Evolutionary conservation across 1,140 invertebrate species (phyloP).

Genomic region (Nephila pilipes): DNA sequence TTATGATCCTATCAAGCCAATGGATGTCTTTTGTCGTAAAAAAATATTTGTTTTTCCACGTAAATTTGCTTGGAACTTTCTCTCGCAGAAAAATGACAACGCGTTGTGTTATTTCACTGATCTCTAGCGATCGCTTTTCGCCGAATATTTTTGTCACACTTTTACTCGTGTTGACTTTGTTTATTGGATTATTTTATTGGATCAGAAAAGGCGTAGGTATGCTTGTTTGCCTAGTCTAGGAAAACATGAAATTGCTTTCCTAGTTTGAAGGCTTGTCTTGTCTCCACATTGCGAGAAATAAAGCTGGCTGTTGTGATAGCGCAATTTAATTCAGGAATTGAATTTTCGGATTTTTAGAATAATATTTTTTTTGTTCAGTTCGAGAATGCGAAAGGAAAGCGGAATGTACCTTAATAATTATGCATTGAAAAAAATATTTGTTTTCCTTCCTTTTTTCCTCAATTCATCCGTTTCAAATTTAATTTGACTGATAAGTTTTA

Average conservation of each 20-base stretch:
- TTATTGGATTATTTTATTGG: slow-evolving; percentile 36
- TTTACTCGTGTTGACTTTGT: slow-evolving; percentile 15
- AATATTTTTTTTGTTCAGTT: too few species aligned
- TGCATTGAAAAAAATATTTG: too few species aligned
- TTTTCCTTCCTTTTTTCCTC: too few species aligned
- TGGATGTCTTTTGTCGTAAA: slow-evolving; percentile 53
- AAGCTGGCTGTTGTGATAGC: not conserved
- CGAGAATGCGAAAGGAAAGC: too few species aligned
- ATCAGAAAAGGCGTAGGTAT: not conserved
- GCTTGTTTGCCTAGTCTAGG: not conserved
- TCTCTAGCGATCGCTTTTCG: not conserved
- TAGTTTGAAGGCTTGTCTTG: not conserved
- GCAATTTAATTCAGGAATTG: not conserved
- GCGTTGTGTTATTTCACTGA: not conserved
- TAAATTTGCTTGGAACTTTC: slow-evolving; percentile 21
- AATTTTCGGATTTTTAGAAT: not conserved
- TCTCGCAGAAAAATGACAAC: slow-evolving; percentile 29
- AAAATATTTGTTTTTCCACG: slow-evolving; percentile 28
- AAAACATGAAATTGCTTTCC: not conserved
- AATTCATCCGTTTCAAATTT: too few species aligned
- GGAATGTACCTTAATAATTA: too few species aligned
- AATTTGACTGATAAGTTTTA: too few species aligned
- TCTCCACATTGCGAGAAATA: not conserved
- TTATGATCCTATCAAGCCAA: slow-evolving; percentile 68
- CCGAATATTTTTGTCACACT: slow-evolving; percentile 9